Conservation (phyloP, 2,888 invertebrate genomes). For the Leptopilina drosophilae region DNA sequence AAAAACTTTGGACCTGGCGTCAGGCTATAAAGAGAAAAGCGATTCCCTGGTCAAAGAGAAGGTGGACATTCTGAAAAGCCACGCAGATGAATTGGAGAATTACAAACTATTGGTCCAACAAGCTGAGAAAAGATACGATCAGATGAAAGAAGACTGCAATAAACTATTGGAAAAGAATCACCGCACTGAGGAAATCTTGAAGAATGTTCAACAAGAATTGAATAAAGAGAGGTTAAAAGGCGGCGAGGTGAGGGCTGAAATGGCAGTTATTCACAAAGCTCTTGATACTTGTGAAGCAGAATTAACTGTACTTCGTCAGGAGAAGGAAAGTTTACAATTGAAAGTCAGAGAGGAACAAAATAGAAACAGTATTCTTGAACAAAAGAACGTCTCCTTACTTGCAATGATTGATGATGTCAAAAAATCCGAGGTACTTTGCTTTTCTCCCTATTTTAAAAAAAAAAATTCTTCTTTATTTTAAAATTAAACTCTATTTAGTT, state of each 20-base stretch:
- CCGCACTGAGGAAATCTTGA: slow-evolving; percentile 67
- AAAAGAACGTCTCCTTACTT: slow-evolving; percentile 79
- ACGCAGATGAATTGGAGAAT: slow-evolving; percentile 72
- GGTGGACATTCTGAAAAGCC: slow-evolving; percentile 68
- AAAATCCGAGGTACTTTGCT: slow-evolving; percentile 74
- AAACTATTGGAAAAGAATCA: slow-evolving; percentile 67
- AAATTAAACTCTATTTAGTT: too few species aligned
- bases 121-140: slow-evolving; percentile 69
- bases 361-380: slow-evolving; percentile 78
- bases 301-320: slow-evolving; percentile 75
- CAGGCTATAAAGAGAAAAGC: slow-evolving; percentile 74
- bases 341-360: slow-evolving; percentile 79
- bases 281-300: slow-evolving; percentile 75
- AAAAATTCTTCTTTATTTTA: background rate
- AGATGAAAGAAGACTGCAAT: slow-evolving; percentile 66
- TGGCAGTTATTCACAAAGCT: slow-evolving; percentile 73
- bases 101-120: slow-evolving; percentile 71
- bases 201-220: slow-evolving; percentile 70
- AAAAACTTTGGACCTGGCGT: slow-evolving; percentile 83
- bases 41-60: slow-evolving; percentile 71
- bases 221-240: slow-evolving; percentile 70
- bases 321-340: slow-evolving; percentile 78
- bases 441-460: background rate
- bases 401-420: slow-evolving; percentile 78
- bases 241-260: slow-evolving; percentile 71